A percentile compares a stretch with the other conserved stretches of the same genome.
Conservation (phyloP, 2,888 invertebrate genomes). For the Eilema caniola region DNA sequence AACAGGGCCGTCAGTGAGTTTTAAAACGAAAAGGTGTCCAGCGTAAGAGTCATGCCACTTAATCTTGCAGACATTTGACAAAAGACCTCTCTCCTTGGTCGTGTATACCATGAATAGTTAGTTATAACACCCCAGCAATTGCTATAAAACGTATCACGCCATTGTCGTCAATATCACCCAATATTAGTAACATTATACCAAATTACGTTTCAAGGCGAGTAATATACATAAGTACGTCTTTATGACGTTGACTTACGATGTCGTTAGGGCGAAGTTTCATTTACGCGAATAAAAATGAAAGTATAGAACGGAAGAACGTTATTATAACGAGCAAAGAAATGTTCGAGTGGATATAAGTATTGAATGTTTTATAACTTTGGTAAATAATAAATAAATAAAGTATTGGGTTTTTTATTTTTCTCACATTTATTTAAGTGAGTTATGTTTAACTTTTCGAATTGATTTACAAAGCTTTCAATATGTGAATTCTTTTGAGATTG, state of each 20-base stretch:
- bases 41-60: no score
- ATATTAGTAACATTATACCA: conserved; percentile 24
- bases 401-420: background rate
- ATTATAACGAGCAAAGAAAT: background rate
- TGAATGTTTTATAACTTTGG: background rate
- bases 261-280: conserved; percentile 18
- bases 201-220: conserved; percentile 23
- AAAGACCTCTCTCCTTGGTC: no score
- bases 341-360: background rate
- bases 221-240: conserved; percentile 3
- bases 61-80: no score
- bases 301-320: background rate
- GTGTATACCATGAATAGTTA: background rate
- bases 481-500: no score
- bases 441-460: no score
- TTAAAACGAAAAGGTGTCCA: no score
- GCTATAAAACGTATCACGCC: background rate
- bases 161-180: conserved; percentile 1
- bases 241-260: conserved; percentile 7
- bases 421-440: background rate
- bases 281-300: conserved; percentile 17
- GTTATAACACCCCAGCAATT: background rate
- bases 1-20: no score
- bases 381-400: background rate
- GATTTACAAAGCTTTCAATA: no score